Evolutionary conservation across 37 sponge, comb jelly and placozoan species (phyloP), one percentile per base, ranked within the genome.

Genomic region (Chondrilla cf. caribensis): DNA sequence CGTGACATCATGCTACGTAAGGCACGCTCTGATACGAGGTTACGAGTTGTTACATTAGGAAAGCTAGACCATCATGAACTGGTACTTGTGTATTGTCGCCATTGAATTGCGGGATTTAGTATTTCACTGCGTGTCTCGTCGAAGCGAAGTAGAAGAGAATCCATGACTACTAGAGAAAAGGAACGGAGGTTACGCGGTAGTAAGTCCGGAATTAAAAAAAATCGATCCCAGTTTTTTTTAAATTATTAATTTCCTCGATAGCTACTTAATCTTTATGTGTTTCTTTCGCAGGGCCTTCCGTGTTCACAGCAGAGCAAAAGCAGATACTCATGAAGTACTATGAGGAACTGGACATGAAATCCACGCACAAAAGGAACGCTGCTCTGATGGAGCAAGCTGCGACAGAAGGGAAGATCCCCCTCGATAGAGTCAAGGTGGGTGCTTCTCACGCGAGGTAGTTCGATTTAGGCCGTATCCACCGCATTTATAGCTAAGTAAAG

Each of bases 341-440:
- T 39, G 89, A 94, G 5, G 89, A 94, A 40, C 81, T 85, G 71
- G 91, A 89, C 65, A 94, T 94, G 95, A 94, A 92, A n/a, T 94
- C 95, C 9, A 94, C 95, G 6, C 91, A 94, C 58, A 79, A 88
- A 7, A 59, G 91, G 5, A 94, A 94, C 54, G 47, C 64, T 40
- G 91, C 88, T 17, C 83, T 94, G 14, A 86, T 94, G 57, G 70
- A 86, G 35, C 41, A 72, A 6, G 88, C 89, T 35, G 83, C 87
- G 2, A 25, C 38, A 14, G 95, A 94, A 65, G 83, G 87, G 0
- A 79, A 79, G 21, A 91, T 87, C 3, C 78, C 89, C 38, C 41
- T 91, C 9, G 89, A 86, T 11, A 81, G 87, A 79, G 89, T 94
- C 28, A 94, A 94, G 91, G 95, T 90, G 77, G 29, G 79, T 33